Percentiles rank a stretch among this genome's conserved stretches.
Evolutionary conservation across 2,888 invertebrate genomes (phyloP).

Genomic region (Agrotis clavis): DNA sequence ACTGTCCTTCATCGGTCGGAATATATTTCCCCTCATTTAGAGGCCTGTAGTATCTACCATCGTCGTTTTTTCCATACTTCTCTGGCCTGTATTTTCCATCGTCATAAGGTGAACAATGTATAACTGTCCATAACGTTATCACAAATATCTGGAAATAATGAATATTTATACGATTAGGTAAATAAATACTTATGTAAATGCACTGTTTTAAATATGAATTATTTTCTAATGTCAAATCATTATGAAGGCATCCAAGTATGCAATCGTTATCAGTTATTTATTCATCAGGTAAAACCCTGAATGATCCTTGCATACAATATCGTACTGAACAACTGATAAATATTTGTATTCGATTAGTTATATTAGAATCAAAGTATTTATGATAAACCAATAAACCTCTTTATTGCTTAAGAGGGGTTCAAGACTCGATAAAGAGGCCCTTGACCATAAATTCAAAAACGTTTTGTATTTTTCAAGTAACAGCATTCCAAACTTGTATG

Average conservation of each 20-base stretch:
- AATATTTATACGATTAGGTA: constrained; percentile 33
- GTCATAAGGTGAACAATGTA: constrained; percentile 76
- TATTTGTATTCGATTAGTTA: constrained; percentile 7
- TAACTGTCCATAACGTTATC: constrained; percentile 72
- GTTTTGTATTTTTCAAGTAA: constrained; percentile 26
- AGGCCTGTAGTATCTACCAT: constrained; percentile 86
- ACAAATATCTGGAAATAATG: constrained; percentile 76
- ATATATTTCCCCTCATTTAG: constrained; percentile 89
- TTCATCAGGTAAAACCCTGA: constrained; percentile 21
- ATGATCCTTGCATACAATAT: constrained; percentile 8
- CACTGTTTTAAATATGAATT: constrained; percentile 29
- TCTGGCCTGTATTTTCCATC: constrained; percentile 83
- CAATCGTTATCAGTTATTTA: constrained; percentile 27
- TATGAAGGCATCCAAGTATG: constrained; percentile 17
- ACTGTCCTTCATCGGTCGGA: constrained; percentile 89
- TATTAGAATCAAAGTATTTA: constrained; percentile 10
- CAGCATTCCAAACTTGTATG: constrained; percentile 56
- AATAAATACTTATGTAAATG: constrained; percentile 7
- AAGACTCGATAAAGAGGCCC: constrained; percentile 24
- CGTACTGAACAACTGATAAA: neutral
- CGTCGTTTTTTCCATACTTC: constrained; percentile 79
- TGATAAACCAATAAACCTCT: neutral
- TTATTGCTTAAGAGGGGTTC: constrained; percentile 13
- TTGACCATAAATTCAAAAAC: constrained; percentile 24
- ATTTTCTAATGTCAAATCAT: constrained; percentile 29